These are phyloP conservation scores for Oncorhynchus clarkii DNA, from an alignment of 2,113 vertebrate species.

Conservation along the genomic window DNA sequence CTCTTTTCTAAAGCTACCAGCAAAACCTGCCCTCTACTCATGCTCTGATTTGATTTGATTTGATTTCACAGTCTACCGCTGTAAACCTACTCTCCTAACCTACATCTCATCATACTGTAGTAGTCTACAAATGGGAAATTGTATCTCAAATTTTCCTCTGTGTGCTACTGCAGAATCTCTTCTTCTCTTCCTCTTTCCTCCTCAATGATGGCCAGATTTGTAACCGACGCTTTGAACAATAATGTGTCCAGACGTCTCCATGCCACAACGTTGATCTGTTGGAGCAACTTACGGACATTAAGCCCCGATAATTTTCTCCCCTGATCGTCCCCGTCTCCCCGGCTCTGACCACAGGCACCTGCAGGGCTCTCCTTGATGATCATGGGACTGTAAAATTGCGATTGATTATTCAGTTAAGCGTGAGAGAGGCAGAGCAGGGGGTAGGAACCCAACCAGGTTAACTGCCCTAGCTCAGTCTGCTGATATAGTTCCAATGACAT, in stretches of 20 bases:
- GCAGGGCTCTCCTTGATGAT: conserved; percentile 10
- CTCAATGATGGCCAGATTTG: background rate
- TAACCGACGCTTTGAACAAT: background rate
- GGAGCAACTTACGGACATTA: background rate
- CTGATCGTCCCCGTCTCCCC: background rate
- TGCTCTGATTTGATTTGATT: background rate
- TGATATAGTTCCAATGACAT: too few relatives aligned
- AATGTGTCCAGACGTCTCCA: background rate
- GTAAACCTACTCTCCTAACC: background rate
- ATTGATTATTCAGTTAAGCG: conserved; percentile 53
- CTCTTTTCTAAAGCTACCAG: conserved; percentile 35
- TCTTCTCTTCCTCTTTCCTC: conserved; percentile 11
- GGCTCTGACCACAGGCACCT: conserved; percentile 29
- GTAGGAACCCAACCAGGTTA: conserved; percentile 10
- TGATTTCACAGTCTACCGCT: background rate
- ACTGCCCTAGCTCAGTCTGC: conserved; percentile 8
- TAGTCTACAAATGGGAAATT: too few relatives aligned
- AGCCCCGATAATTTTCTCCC: background rate
- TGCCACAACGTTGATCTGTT: background rate
- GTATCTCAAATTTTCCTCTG: too few relatives aligned
- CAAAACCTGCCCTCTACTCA: conserved; percentile 29
- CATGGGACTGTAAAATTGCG: conserved; percentile 35
- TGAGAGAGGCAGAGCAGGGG: conserved; percentile 16
- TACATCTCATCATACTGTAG: background rate
- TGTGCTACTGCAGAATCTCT: background rate